These are phyloP conservation scores for Conus ventricosus DNA, from an alignment of 1,140 invertebrate species.

Conservation along the genomic window DNA sequence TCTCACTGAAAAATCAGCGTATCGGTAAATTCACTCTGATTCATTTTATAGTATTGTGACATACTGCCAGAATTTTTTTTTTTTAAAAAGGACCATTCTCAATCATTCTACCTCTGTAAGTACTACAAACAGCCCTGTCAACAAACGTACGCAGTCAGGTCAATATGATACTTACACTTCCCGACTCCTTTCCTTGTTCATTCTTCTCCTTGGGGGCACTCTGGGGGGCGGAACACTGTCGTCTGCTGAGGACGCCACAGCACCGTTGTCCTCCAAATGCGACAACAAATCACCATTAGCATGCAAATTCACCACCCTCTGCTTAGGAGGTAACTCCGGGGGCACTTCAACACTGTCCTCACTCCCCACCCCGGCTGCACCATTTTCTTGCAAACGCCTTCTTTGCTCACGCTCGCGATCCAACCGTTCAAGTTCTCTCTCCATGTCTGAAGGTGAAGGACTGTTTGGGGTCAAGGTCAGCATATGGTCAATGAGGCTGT, in stretches of 20 bases:
- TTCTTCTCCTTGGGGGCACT: constrained; percentile 58
- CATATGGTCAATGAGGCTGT: constrained; percentile 62
- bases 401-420: neutral
- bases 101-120: no score
- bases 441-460: constrained; percentile 46
- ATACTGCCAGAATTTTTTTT: no score
- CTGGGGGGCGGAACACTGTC: constrained; percentile 50
- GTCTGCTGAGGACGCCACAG: neutral
- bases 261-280: constrained; percentile 45
- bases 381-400: neutral
- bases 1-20: no score
- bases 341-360: constrained; percentile 52
- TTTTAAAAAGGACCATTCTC: no score
- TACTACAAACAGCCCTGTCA: no score
- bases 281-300: constrained; percentile 59
- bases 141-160: no score
- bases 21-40: no score
- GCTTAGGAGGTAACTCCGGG: constrained; percentile 69
- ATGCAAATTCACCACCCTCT: constrained; percentile 44
- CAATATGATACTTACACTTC: neutral
- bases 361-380: neutral
- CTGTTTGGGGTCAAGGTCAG: constrained; percentile 63
- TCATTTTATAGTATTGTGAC: no score
- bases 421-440: neutral
- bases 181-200: constrained; percentile 57